Evolutionary conservation across 2,113 vertebrate genomes (phyloP), one percentile per base, ranked within the genome.

Genomic region (Smithornis capensis): DNA sequence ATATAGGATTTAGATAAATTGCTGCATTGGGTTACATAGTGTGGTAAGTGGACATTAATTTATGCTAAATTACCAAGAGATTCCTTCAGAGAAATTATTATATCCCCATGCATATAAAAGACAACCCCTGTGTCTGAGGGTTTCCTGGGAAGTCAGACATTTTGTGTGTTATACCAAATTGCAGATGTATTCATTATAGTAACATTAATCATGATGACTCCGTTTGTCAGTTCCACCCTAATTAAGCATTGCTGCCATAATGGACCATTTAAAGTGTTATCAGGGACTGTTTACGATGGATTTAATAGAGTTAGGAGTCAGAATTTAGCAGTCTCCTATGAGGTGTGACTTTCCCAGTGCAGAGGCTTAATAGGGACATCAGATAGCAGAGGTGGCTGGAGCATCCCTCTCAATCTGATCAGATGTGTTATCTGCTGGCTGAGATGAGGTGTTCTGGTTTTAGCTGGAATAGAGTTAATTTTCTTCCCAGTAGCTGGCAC

Each of bases 161-260:
- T 94, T 79, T 83, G 28, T 88, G 62, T 78, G 74, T 74, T 87
- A 49, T 29, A 95, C 52, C 68, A 86, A 94, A 86, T 49, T 93
- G 71, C 85, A 92, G 79, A 93, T 89, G 73, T 90, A 83, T 83
- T 92, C 85, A 92, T 93, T 94, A 89, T 29, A 93, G 64, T 68
- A 84, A 89, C 85, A 94, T 96, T 83, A 90, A 96, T 96, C 92
- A 94, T 19, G 68, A 95, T 60, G 59, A 74, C 52, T 94, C 76
- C 71, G 84, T 94, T 96, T 95, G 90, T 96, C 95, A 95, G 73
- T 89, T 96, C 83, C 88, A 89, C 80, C 82, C 78, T 93, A 96
- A 96, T 94, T 96, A 95, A 97, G 85, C 71, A 94, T 60, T 49
- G 79, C 80, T 83, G 53, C 68, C 3, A 7, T 86, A 93, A 90